These are phyloP conservation scores for Pelobates cultripes DNA, from an alignment of 2,797 vertebrate species.

Conservation along the genomic window DNA sequence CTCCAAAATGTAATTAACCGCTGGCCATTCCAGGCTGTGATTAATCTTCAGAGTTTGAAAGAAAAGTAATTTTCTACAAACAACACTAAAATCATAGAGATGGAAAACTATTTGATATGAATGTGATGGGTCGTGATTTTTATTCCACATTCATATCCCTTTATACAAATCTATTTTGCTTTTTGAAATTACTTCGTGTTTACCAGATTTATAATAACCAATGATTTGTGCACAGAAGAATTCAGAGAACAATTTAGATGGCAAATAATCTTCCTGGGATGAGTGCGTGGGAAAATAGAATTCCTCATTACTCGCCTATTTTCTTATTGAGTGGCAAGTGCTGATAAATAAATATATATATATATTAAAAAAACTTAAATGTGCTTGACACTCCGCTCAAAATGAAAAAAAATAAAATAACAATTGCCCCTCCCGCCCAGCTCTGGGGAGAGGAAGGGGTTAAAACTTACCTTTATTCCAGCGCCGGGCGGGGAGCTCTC, in stretches of 20 bases:
- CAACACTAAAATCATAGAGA: slow-evolving; percentile 25
- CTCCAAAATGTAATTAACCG: slow-evolving; percentile 39
- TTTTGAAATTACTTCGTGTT: slow-evolving; percentile 5
- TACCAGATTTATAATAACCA: not conserved
- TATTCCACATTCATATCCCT: not conserved
- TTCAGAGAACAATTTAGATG: not conserved
- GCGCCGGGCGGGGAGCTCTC: too few relatives aligned
- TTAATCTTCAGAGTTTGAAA: slow-evolving; percentile 10
- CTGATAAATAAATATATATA: too few relatives aligned
- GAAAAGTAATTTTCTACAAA: slow-evolving; percentile 40
- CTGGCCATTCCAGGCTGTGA: slow-evolving; percentile 32
- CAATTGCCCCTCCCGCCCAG: too few relatives aligned
- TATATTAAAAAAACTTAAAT: too few relatives aligned
- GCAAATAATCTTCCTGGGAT: not conserved
- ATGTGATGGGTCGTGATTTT: slow-evolving; percentile 1
- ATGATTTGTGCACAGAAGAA: not conserved
- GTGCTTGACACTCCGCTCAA: too few relatives aligned
- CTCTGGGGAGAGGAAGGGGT: too few relatives aligned
- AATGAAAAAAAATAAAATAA: too few relatives aligned
- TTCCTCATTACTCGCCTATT: not conserved
- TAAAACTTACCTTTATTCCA: too few relatives aligned
- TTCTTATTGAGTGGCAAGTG: not conserved
- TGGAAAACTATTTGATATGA: slow-evolving; percentile 11
- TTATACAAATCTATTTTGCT: not conserved
- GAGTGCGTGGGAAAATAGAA: not conserved